A percentile compares a stretch with the other conserved stretches of the same genome.
These are phyloP conservation scores for Myiotriccus ornatus DNA, from an alignment of 2,797 vertebrate species.

Conservation along the genomic window DNA sequence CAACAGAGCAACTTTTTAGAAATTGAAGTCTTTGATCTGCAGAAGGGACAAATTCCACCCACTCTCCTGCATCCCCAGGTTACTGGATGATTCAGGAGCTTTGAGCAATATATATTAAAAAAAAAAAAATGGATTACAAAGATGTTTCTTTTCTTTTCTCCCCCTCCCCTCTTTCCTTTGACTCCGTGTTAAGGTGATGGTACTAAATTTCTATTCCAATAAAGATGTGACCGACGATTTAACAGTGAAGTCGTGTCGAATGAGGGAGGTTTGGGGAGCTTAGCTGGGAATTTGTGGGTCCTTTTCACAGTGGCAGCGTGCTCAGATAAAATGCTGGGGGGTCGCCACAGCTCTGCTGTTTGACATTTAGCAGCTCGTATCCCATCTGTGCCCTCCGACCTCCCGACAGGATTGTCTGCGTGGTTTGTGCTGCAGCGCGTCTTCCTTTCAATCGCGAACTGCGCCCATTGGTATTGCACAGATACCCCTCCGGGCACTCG, in stretches of 20 bases:
- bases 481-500: background rate
- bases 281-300: background rate
- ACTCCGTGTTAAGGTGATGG: background rate
- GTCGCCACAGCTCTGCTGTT: background rate
- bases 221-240: background rate
- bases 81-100: background rate
- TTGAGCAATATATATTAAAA: background rate
- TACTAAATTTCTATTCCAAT: background rate
- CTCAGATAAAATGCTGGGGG: background rate
- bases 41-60: background rate
- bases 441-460: conserved; percentile 15
- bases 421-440: background rate
- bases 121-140: background rate
- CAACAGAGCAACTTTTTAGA: background rate
- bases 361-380: background rate
- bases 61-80: rapidly evolving
- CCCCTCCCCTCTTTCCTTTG: background rate
- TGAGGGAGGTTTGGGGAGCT: background rate
- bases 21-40: background rate
- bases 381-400: background rate
- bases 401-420: background rate
- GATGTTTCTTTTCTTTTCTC: background rate
- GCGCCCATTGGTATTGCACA: background rate
- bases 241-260: background rate
- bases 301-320: background rate